Base-by-base conservation (phyloP, 2,888 invertebrate genomes). In the Drosophila paranaensis region DNA sequence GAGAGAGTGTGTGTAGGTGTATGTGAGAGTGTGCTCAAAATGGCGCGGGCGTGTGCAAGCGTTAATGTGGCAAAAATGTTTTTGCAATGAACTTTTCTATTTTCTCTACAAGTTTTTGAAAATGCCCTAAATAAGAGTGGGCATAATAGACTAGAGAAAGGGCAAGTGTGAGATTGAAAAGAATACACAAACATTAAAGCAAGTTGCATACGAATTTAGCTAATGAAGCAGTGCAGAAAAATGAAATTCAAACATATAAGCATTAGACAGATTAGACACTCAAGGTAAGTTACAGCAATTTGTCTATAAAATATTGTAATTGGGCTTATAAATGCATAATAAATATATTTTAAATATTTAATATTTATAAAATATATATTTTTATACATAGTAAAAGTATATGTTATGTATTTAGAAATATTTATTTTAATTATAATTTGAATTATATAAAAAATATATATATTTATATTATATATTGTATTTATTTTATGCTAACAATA, bases 51-150 rank as follows among this genome's bases (percentile, higher is more conserved):
- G 88, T 89, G 90, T 86, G 75, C 77, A 77, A 80, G 90, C 85
- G 90, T 86, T 86, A 86, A 86, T 89, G 90, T 82, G 85, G 88
- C 80, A 86, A 89, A 85, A 85, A 88, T 79, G 79, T 69, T 84
- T 81, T 81, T 70, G 67, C 73, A 71, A 81, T 73, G 77, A 81
- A 72, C 81, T 74, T 77, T 74, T 72, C 74, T 65, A 73, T 77
- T 62, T 77, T 46, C 61, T 27, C 51, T 33, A 61, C 60, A 74
- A 58, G 66, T 64, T 75, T 75, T 45, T 5, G 37, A 40, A 71
- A 58, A 71, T 78, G 37, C 71, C 16, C 65, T 62, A 13, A 35
- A 30, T 13, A 8, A 6, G 0, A 10, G 11, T 50, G 37, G 27
- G 50, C 25, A n/a, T 40, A 11, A 16, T 16, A 8, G 30, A 27